These are phyloP conservation scores for Alethe castanea DNA, from an alignment of 2,113 vertebrate species.

Conservation along the genomic window DNA sequence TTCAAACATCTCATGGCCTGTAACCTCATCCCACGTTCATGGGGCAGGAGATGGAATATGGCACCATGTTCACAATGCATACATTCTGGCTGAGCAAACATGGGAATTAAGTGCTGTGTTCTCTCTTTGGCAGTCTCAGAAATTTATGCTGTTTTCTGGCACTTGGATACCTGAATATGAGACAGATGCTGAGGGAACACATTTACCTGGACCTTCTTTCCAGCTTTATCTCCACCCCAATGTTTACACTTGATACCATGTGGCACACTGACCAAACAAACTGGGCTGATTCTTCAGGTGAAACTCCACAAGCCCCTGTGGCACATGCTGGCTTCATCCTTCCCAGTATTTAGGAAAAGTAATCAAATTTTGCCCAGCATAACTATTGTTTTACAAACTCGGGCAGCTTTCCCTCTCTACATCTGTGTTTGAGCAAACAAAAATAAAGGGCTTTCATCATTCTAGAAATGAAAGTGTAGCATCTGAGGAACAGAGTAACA, in stretches of 20 bases:
- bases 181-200: not conserved
- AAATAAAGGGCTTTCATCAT: not conserved
- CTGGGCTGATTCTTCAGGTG: not conserved
- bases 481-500: not conserved
- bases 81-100: not conserved
- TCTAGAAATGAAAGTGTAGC: not conserved
- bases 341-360: not conserved
- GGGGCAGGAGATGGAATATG: not conserved
- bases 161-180: not conserved
- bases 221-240: not conserved
- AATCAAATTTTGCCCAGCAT: not conserved
- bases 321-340: rapidly evolving
- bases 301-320: not conserved
- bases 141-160: not conserved
- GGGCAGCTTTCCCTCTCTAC: not conserved
- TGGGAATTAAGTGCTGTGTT: not conserved
- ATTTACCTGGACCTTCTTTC: not conserved
- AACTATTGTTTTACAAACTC: not conserved
- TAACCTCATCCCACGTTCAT: rapidly evolving
- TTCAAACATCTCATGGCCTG: not conserved
- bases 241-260: not conserved
- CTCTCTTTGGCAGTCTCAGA: not conserved
- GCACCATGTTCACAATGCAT: rapidly evolving
- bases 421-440: not conserved
- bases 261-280: not conserved